Conservation (phyloP, 1,140 invertebrate genomes). For the Nephila pilipes region DNA sequence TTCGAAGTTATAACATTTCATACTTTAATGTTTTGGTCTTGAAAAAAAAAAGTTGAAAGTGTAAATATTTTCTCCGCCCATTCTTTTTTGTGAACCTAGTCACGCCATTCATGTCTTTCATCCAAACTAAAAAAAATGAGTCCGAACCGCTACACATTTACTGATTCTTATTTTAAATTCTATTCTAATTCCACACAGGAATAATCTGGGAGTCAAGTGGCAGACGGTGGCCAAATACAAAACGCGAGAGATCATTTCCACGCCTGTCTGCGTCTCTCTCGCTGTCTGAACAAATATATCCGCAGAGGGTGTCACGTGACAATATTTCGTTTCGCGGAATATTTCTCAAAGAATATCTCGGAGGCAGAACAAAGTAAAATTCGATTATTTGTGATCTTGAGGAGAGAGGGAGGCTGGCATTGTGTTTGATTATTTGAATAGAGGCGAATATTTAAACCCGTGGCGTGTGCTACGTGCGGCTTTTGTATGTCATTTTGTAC, state of each 20-base stretch:
- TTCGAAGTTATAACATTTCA: too few species aligned
- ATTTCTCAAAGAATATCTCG: not conserved
- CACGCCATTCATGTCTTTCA: too few species aligned
- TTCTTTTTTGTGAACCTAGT: too few species aligned
- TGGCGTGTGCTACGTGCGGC: too few species aligned
- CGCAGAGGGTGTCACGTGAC: not conserved
- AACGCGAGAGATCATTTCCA: not conserved
- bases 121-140: too few species aligned
- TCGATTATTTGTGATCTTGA: not conserved
- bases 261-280: not conserved
- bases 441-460: not conserved
- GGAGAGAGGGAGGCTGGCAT: too few species aligned
- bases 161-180: not conserved
- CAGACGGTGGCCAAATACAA: not conserved
- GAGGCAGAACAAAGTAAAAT: not conserved
- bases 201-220: not conserved
- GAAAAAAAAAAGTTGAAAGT: too few species aligned
- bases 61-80: too few species aligned
- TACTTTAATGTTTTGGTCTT: too few species aligned
- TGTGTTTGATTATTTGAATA: not conserved
- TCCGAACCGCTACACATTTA: too few species aligned
- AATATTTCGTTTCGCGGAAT: not conserved
- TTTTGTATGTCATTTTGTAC: too few species aligned
- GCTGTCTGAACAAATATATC: not conserved
- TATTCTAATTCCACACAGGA: not conserved